Base-by-base conservation (phyloP, 2,797 vertebrate genomes). In the Lagocephalus sceleratus region DNA sequence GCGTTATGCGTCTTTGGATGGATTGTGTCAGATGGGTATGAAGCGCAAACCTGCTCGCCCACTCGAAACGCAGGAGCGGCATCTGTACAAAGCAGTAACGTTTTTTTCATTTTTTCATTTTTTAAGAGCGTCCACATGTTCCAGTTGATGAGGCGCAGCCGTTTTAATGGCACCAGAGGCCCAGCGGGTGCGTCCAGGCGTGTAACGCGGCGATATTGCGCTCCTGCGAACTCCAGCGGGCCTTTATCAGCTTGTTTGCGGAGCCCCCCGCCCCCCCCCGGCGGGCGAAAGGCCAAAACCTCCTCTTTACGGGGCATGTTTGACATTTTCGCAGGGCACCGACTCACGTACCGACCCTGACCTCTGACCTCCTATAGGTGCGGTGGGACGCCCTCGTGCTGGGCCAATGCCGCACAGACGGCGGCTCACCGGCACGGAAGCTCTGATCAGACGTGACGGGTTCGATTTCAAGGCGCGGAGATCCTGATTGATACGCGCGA, bases 1-100 rank as follows among this genome's bases (percentile, higher is more conserved):
- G 86, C 82, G 73, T 81, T 84, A 66, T 88, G 86, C 79, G 87
- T 84, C 78, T 84, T 85, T 87, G 78, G 83, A 84, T 66, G 82
- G 78, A 72, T 72, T 73, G 53, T 77, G 76, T 81, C 79, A 78
- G 81, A 78, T 78, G 75, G 80, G 77, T 75, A 63, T 47, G 57
- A 79, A 71, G 82, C 75, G 69, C 75, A 76, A 74, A 48, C 41
- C 78, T 69, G 70, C 11, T 75, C 86, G 60, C 85, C 85, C 77
- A 87, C 85, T 79, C 67, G 14, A 62, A 73, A 76, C 67, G 63
- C 72, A 79, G 66, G 23, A 77, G 59, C 73, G 48, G 73, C 69
- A 76, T 71, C 69, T 62, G 64, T 22, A 73, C 75, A 20, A 19
- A 44, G 19, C 73, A 65, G 67, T 52, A 68, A 66, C 50, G 44